A percentile compares a stretch with the other conserved stretches of the same genome.
These are phyloP conservation scores for Grallaria varia DNA, from an alignment of 2,113 vertebrate genomes.

Conservation along the genomic window DNA sequence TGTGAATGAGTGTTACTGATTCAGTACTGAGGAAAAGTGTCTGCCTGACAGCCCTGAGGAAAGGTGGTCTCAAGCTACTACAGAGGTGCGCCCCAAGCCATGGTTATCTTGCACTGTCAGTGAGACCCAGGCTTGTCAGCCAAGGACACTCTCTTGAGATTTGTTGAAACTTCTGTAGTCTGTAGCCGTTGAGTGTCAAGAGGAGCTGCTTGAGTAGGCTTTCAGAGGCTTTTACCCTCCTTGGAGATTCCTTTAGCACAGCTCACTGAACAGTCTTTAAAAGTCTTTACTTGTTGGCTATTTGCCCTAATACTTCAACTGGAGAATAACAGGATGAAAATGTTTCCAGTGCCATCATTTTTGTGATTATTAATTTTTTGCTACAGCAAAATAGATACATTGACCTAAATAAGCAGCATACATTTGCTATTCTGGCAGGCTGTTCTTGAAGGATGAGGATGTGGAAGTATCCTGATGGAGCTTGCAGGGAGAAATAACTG, in stretches of 20 bases:
- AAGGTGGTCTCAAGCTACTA: not conserved
- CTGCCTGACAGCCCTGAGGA: not conserved
- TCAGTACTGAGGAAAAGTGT: not conserved
- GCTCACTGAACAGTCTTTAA: not conserved
- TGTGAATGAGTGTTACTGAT: not conserved
- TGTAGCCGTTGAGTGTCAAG: not conserved
- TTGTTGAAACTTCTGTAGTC: not conserved
- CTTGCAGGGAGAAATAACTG: not conserved
- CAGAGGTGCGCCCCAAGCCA: not conserved
- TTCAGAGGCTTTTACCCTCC: not conserved
- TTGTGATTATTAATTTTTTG: not conserved
- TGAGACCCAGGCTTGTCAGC: not conserved
- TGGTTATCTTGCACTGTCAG: not conserved
- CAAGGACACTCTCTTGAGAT: not conserved
- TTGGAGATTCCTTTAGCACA: not conserved
- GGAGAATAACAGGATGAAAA: not conserved
- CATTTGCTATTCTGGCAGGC: not conserved
- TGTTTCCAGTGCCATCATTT: not conserved
- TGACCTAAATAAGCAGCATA: conserved; percentile 41
- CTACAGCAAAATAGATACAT: not conserved
- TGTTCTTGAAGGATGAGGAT: not conserved
- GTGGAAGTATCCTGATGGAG: not conserved
- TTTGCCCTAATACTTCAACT: not conserved
- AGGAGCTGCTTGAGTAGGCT: not conserved
- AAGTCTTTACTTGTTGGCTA: not conserved